phyloP scores from a whole-genome alignment of 2,888 invertebrate species.

The Cerceris ruficornis region DNA sequence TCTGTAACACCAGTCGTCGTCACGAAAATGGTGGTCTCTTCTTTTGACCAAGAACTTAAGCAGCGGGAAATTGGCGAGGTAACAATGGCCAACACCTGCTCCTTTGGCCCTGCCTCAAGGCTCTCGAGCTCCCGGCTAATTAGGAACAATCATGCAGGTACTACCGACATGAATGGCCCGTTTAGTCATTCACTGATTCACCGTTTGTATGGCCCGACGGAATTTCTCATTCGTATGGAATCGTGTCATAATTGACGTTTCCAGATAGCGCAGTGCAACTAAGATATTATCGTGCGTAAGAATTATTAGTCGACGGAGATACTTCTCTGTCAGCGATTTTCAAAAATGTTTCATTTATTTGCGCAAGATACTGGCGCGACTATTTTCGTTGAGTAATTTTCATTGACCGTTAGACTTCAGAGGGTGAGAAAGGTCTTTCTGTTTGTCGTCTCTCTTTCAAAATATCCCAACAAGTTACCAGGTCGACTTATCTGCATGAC shows the following conservation, averaged over 20 bases:
- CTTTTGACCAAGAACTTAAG: slow-evolving; percentile 38
- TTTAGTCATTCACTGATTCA: slow-evolving; percentile 41
- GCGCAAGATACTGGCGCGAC: not conserved
- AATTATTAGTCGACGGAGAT: not conserved
- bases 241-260: no score
- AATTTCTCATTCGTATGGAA: not conserved
- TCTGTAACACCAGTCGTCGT: slow-evolving; percentile 28
- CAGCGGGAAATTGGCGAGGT: slow-evolving; percentile 49
- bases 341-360: not conserved
- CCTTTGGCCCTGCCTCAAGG: slow-evolving; percentile 25
- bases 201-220: slow-evolving; percentile 6
- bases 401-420: slow-evolving; percentile 9
- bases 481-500: slow-evolving; percentile 42
- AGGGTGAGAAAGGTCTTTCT: slow-evolving; percentile 3
- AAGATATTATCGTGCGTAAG: not conserved
- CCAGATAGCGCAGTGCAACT: not conserved
- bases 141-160: slow-evolving; percentile 44
- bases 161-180: slow-evolving; percentile 31
- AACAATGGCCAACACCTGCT: slow-evolving; percentile 51
- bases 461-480: slow-evolving; percentile 35
- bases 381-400: slow-evolving; percentile 14
- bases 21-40: slow-evolving; percentile 27
- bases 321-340: not conserved
- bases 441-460: slow-evolving; percentile 25
- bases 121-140: slow-evolving; percentile 34